Base-by-base conservation (phyloP, 1,140 invertebrate species). In the Ceratina calcarata region DNA sequence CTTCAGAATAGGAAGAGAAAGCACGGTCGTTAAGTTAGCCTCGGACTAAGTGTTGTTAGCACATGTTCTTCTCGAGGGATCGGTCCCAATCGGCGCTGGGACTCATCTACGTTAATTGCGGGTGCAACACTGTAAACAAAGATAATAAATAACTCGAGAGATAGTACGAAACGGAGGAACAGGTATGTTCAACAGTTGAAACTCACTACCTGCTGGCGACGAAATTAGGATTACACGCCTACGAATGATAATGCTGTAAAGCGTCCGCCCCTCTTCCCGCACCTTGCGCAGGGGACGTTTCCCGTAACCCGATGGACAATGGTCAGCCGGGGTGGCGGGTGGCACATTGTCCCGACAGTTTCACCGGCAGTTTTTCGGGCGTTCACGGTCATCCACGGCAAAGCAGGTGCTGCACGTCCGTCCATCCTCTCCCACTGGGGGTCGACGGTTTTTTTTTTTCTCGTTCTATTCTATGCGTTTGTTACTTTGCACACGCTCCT, bases 301-400 rank as follows among this genome's bases (percentile, higher is more conserved):
- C 15, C 58, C 65, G 57, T 68, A 64, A 58, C 27, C 51, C 51
- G 65, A 57, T 80, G 85, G 81, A 89, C 88, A 89, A 89, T 89
- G 87, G 87, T 87, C 88, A 89, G 72, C 55, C 78, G 81, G 75
- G 80, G 75, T 89, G 85, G 81, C 86, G 87, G 87, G 88, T 89
- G 88, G 85, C 85, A 67, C 67, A 89, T 89, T 89, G 86, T 88
- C 75, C 83, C 79, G 81, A 69, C 79, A 86, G 81, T 86, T 87
- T 82, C 58, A 62, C 66, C 32, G 20, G 12, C 20, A 66, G 55
- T 79, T 72, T 71, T 81, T 61, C 61, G 66, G 66, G 20, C 66
- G 45, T 58, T 57, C 60, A 78, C 15, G 64, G 69, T 49, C 68
- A 74, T 62, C 69, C 37, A 22, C 16, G 61, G 49, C 58, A 7